Base-by-base conservation (phyloP, 2,797 vertebrate species). In the Melanotaenia pygmaea region DNA sequence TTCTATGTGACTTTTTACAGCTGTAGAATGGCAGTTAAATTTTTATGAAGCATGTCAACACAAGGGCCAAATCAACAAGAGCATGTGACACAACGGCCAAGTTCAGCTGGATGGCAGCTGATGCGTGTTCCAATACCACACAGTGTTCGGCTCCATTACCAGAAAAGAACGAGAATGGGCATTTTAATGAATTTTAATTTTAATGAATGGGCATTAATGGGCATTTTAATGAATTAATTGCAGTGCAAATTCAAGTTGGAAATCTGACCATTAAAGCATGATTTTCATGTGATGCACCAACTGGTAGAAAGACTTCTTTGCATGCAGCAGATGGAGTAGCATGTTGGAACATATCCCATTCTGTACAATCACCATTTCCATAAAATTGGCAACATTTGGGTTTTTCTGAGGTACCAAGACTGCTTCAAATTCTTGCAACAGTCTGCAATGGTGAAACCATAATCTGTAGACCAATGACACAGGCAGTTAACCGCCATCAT, bases 121-220 rank as follows among this genome's bases (percentile, higher is more conserved):
- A 65, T 35, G 43, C 62, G 62, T 67, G 24, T 63, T 53, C 34
- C 37, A 30, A 67, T 72, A 70, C 59, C 45, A 16, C 32, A 64
- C 76, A 82, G 86, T 80, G 88, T 76, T 88, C 84, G 71, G 76
- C 37, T 62, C 80, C 77, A 85, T 90, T 86, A 88, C 58, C 61
- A 76, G 64, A 50, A 75, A 90, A 85, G 77, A 47, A 80, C 65
- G 64, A 66, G 63, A 91, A 90, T 72, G 50, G 78, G 61, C 51
- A 77, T 83, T 84, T 88, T 92, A 92, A 89, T 90, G 80, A 63
- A 76, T 89, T 91, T 88, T 92, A 92, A 89, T 90, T n/a, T n/a
- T n/a, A n/a, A n/a, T n/a, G 63, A 91, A 90, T 72, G 50, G 78
- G 61, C 51, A 77, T 83, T 84, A 91, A 90, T 72, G 50, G 78